Percentiles rank a stretch among this genome's conserved stretches.
These are phyloP conservation scores for Mola mola DNA, from an alignment of 2,113 vertebrate species.

Conservation along the genomic window DNA sequence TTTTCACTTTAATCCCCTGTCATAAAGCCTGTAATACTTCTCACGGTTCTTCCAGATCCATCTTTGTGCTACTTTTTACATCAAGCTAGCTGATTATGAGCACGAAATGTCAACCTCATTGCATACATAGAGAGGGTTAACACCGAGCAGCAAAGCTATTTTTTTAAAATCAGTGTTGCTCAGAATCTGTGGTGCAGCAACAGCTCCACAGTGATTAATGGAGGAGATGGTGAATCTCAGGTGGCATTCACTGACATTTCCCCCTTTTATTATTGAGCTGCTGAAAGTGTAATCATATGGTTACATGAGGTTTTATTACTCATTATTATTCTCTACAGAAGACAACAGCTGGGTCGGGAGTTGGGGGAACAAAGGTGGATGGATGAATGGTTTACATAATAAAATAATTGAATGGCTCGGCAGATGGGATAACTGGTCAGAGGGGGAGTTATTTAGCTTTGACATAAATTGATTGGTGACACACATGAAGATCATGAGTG, in stretches of 20 bases:
- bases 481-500: too few species aligned
- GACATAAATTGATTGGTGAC: too few species aligned
- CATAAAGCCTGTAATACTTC: constrained; percentile 31
- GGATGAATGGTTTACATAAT: constrained; percentile 24
- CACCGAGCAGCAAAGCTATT: background rate
- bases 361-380: background rate
- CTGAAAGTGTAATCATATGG: background rate
- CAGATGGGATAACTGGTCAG: constrained; percentile 11
- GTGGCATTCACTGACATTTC: too few species aligned
- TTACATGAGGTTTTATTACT: background rate
- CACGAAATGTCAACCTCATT: constrained; percentile 34
- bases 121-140: background rate
- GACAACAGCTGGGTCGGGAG: background rate
- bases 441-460: background rate
- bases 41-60: constrained; percentile 11
- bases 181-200: constrained; percentile 11
- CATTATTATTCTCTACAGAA: background rate
- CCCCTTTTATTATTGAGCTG: too few species aligned
- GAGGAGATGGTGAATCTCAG: too few species aligned
- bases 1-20: constrained; percentile 42
- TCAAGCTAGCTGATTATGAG: background rate
- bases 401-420: background rate
- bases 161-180: background rate
- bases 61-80: constrained; percentile 20
- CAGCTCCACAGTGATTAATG: constrained; percentile 1